These are phyloP conservation scores for Carassius carassius DNA, from an alignment of 2,113 vertebrate species.

Conservation along the genomic window DNA sequence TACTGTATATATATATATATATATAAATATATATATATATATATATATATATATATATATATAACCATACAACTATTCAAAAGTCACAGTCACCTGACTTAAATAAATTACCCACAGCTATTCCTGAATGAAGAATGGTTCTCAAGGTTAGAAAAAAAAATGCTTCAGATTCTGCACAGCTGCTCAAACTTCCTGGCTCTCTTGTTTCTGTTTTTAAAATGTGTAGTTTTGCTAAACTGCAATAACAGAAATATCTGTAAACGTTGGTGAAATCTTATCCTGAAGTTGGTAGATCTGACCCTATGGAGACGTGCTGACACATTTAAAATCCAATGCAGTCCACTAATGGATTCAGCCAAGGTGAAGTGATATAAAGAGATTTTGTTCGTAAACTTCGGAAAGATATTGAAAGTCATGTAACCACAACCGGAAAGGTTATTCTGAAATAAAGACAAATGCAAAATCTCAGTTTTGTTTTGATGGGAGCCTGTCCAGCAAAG, in stretches of 20 bases:
- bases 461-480: neutral
- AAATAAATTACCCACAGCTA: neutral
- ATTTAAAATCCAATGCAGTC: constrained; percentile 7
- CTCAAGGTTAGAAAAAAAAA: neutral
- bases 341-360: neutral
- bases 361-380: constrained; percentile 12
- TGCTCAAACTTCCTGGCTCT: neutral
- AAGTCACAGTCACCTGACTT: no score
- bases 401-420: neutral
- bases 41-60: no score
- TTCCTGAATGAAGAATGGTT: neutral
- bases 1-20: no score
- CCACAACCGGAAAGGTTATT: neutral
- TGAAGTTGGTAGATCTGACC: neutral
- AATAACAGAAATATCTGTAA: constrained; percentile 6
- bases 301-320: neutral
- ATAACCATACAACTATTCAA: no score
- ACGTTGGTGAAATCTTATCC: constrained; percentile 5
- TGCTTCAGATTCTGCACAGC: neutral
- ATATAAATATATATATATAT: no score
- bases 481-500: neutral
- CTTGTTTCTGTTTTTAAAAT: constrained; percentile 2
- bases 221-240: neutral
- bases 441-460: constrained; percentile 1
- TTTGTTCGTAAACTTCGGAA: neutral